Base-by-base conservation (phyloP, 2,113 vertebrate genomes). In the Hyaena hyaena region DNA sequence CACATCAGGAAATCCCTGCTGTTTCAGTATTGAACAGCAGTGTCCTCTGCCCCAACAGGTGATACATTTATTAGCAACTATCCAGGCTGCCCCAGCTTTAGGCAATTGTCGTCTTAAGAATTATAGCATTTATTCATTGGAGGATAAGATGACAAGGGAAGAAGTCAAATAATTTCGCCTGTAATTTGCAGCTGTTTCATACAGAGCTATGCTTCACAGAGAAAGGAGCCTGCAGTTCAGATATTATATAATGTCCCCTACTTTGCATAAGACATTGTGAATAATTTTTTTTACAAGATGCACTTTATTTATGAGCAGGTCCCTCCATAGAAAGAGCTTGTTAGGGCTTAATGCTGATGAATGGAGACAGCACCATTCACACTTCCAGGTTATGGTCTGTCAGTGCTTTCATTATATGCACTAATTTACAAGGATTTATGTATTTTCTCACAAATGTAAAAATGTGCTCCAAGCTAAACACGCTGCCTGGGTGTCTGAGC, bases 361-460 rank as follows among this genome's bases (percentile, higher is more conserved):
- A 97, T 95, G 92, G 92, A 97, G 97, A 96, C 92, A 96, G 93
- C 66, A 88, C 90, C 81, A 90, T 97, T 97, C 96, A 97, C 95
- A 97, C 94, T 94, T 93, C 35, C 90, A 98, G 92, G 89, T 96
- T 97, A 96, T 96, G 83, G 58, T 93, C 95, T 97, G 95, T 84
- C 90, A 94, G 87, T 88, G 69, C 83, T 97, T 98, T 96, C 93
- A 92, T 97, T 97, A 93, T 90, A 85, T 71, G 90, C 73, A 93
- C 93, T 97, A 96, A 96, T 97, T 98, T 97, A 96, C 80, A 97
- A 96, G 89, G 93, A 97, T 96, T 97, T 97, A 97, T 97, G 98
- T 98, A 96, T 97, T 97, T 98, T 97, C 96, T 97, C 90, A 90
- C 96, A 97, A 96, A 96, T 81, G 87, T 90, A 96, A 84, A 97